Evolutionary conservation across 2,113 vertebrate species (phyloP), one percentile per base, ranked within the genome.

Genomic region (Sinocyclocheilus anshuiensis): DNA sequence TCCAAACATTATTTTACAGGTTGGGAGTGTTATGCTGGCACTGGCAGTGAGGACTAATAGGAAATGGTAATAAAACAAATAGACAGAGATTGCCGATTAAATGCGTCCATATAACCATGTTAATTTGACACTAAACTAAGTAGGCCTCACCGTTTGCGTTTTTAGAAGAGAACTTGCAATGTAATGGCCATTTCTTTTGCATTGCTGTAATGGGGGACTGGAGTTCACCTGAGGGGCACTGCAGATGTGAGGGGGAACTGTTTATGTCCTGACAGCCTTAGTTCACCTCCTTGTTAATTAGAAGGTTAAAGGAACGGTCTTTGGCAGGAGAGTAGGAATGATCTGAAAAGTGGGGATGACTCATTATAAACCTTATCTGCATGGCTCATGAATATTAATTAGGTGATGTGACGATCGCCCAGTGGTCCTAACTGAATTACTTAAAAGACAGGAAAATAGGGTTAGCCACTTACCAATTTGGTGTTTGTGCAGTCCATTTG

Each of bases 181-280:
- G 16, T 18, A 55, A 55, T 55, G 53, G 53, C 16, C 16, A 55
- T 55, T 55, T 55, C 15, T 55, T 55, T 55, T 18, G 53, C 53
- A 18, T 18, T 18, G 53, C 16, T 55, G 16, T 55, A 18, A 16
- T 55, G 76, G 10, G 24, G 24, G 16, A 48, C 42, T 57, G 9
- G 53, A 63, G 57, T 65, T 81, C 55, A 81, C 78, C 57, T 45
- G 22, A 59, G 12, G 57, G 59, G 33, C 59, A 81, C 20, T 65
- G 33, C 0, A n/a, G 22, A 65, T 45, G 78, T 81, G 55, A 63
- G 1, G 11, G 78, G 29, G 33, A 45, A 36, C 36, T 81, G 57
- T 81, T 81, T 63, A 81, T 61, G 76, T 77, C 22, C 20, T 24
- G 57, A 80, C 78, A 63, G 50, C 77, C 5, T 20, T 36, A 79